Evolutionary conservation across 2,797 vertebrate genomes (phyloP), one percentile per base, ranked within the genome.

Genomic region (Toxotes lorentzi): DNA sequence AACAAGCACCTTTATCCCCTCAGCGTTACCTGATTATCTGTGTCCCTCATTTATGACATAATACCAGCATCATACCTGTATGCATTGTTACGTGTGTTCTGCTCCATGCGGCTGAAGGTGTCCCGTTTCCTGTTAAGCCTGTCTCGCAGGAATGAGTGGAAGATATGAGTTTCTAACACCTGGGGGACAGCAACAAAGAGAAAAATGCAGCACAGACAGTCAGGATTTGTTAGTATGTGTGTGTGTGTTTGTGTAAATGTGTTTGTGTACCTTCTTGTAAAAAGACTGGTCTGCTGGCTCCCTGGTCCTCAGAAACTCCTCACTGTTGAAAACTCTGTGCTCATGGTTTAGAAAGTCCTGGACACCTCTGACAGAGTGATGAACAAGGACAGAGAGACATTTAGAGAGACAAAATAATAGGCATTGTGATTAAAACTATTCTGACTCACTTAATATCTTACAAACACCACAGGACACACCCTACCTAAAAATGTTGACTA

Each of bases 161-260:
- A 99, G 90, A 97, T 98, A 85, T 97, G 97, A 27, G 97, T 99
- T 23, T 99, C 97, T 77, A 99, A 89, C 9, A 97, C 97, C 98
- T 99, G 92, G 13, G 13, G 43, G 21, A 73, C 12, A 13, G 41
- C 40, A 79, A 72, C 66, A 78, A 48, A 85, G 47, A 81, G 13
- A 86, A 51, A 19, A 2, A 74, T 8, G 14, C 47, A 47, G 65
- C 54, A 19, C 14, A 57, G 38, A 35, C 0, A 41, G 47, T 77
- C 27, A 72, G 56, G 12, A 27, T 51, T 17, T 69, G 58, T 43
- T n/a, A 56, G 34, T 60, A 43, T 27, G 54, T 40, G 23, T 14
- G 35, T 23, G 24, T 27, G 51, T 13, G 24, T 24, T 9, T 61
- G 16, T 24, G 11, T 10, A 5, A 32, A 24, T 1, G 19, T 50